Evolutionary conservation across 2,888 invertebrate genomes (phyloP), one percentile per base, ranked within the genome.

Genomic region (Parnassius orleans): DNA sequence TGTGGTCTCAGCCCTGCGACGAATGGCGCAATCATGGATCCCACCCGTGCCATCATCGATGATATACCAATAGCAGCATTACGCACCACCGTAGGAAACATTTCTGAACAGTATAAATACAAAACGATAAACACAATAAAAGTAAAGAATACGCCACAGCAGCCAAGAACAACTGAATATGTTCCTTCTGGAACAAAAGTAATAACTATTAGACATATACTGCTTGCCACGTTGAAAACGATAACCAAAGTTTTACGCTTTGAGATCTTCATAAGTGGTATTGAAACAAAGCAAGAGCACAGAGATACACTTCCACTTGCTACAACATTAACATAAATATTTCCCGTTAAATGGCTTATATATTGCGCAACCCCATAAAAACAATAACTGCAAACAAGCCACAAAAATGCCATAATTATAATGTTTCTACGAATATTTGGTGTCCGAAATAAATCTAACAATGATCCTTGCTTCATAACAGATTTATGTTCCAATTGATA

Each of bases 51-150:
- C 77, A 95, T 94, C 94, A 96, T 95, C 0, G 97, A 97, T 48
- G 95, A 95, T 12, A 95, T 92, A 5, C 98, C 98, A 69, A 98
- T 93, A 0, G 96, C 97, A 57, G 95, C 94, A 76, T 97, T 97
- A 10, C 98, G 93, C 1, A 97, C 95, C 10, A 96, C 95, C 0
- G 98, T 98, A 0, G 98, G 98, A 78, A 97, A 97, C 68, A 97
- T 87, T 86, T 98, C 98, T 0, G 96, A 95, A 33, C 69, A 73
- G 83, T 95, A 97, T 43, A 97, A 92, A 79, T 97, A 98, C 10
- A 95, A 93, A 3, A 96, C 95, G 3, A 96, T 94, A 77, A 97
- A 97, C 7, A 95, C 93, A 33, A 96, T 93, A 1, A 96, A 95
- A 72, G 96, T 94, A 11, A 96, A 96, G 61, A 96, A 93, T 72